phyloP scores from a whole-genome alignment of 2,888 invertebrate species.

The Zhengitettix transpicula region DNA sequence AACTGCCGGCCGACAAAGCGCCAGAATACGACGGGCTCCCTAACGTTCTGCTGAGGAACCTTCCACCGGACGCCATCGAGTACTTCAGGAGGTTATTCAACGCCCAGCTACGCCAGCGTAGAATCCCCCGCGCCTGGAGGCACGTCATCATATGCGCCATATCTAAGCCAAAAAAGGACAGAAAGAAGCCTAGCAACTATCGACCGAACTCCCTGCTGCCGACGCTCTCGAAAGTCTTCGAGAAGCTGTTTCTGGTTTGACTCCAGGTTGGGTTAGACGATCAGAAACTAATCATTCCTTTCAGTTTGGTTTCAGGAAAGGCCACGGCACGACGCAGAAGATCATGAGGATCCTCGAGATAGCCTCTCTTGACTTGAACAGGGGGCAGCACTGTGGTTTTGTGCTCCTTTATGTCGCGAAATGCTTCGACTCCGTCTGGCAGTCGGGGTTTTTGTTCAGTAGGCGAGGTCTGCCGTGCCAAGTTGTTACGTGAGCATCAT shows the following conservation, averaged over 20 bases:
- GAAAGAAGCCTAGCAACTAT: not conserved
- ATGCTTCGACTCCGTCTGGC: not conserved
- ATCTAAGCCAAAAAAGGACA: not conserved
- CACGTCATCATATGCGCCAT: not conserved
- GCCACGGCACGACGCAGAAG: not conserved
- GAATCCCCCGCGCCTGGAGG: not conserved
- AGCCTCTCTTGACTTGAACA: not conserved
- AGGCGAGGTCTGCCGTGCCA: too few relatives aligned
- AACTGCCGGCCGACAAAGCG: too few relatives aligned
- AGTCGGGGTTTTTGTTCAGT: too few relatives aligned
- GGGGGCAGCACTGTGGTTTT: not conserved
- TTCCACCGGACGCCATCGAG: not conserved
- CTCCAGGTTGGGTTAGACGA: not conserved
- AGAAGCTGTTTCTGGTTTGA: not conserved
- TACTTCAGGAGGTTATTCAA: not conserved
- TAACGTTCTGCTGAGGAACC: not conserved
- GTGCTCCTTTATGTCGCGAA: not conserved
- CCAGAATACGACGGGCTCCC: too few relatives aligned
- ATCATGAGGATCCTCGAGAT: not conserved
- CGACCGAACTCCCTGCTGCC: not conserved
- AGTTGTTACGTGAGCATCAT: too few relatives aligned
- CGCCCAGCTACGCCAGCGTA: not conserved
- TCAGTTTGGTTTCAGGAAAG: not conserved
- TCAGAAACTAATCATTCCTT: not conserved
- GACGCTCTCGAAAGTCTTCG: not conserved